Percentiles rank a stretch among this genome's conserved stretches.
phyloP scores from a whole-genome alignment of 1,140 invertebrate genomes.

The Drosophila arizonae region DNA sequence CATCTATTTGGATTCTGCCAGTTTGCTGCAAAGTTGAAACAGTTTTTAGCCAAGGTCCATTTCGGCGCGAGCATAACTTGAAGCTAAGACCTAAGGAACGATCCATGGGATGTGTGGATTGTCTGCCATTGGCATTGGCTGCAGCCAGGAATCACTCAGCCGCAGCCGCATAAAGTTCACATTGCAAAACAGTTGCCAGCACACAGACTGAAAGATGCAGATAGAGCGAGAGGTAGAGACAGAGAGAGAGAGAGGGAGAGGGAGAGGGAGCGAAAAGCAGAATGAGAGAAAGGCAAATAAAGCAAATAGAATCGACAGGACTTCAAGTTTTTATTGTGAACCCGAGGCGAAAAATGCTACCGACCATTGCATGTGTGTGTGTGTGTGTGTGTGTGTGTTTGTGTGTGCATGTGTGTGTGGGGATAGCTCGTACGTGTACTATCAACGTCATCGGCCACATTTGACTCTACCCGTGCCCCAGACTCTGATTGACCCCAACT shows the following conservation, averaged over 20 bases:
- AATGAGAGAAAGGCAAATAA: not conserved
- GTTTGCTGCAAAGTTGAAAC: not conserved
- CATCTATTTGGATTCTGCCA: constrained; percentile 27
- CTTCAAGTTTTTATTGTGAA: constrained; percentile 77
- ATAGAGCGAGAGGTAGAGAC: constrained; percentile 1
- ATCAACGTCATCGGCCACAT: constrained; percentile 75
- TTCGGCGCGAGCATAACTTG: constrained; percentile 37
- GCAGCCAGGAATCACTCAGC: constrained; percentile 70
- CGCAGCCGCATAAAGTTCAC: constrained; percentile 76
- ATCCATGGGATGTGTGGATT: not conserved
- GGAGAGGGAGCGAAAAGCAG: not conserved
- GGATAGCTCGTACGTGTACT: constrained; percentile 60
- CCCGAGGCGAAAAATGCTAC: constrained; percentile 50
- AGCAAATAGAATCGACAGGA: constrained; percentile 76
- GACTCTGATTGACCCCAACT: constrained; percentile 18
- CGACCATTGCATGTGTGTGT: constrained; percentile 31
- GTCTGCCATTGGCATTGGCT: constrained; percentile 40
- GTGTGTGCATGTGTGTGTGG: constrained; percentile 13
- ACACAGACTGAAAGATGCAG: constrained; percentile 26
- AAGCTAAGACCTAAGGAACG: constrained; percentile 13
- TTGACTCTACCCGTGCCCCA: constrained; percentile 34
- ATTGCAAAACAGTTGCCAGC: constrained; percentile 70
- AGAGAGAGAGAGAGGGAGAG: constrained; percentile 1
- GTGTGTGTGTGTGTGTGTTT: constrained; percentile 2
- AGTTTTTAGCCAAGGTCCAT: constrained; percentile 69